Percentiles rank a stretch among this genome's conserved stretches.
Conservation (phyloP, 2,113 vertebrate species). For the Equus przewalskii region DNA sequence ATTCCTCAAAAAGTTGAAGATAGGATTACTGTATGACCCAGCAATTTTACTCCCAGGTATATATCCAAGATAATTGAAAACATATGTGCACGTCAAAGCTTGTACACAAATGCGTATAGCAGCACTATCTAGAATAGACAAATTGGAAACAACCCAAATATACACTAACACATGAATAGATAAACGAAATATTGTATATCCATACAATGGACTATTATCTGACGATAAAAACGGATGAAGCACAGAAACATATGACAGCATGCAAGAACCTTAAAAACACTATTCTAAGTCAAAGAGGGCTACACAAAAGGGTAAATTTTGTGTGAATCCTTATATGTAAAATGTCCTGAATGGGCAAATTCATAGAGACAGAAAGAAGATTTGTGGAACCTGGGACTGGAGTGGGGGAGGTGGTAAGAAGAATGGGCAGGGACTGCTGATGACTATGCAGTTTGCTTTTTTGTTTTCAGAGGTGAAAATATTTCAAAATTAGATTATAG, state of each 20-base stretch:
- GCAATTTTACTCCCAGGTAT: neutral
- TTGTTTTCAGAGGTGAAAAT: neutral
- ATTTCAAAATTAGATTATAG: neutral
- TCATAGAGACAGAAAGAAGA: neutral
- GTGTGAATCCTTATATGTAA: neutral
- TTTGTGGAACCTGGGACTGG: neutral
- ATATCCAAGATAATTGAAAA: neutral
- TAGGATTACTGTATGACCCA: neutral
- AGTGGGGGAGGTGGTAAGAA: too few species aligned
- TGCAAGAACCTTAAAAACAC: neutral
- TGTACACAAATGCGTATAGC: neutral
- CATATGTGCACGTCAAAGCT: neutral
- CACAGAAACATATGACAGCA: neutral
- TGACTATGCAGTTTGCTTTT: neutral
- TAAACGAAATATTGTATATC: neutral
- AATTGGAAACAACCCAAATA: neutral
- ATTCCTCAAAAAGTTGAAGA: neutral
- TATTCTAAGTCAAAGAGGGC: neutral
- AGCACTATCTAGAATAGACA: neutral
- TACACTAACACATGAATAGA: neutral
- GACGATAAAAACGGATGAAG: neutral
- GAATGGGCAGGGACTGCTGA: neutral
- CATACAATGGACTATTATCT: neutral
- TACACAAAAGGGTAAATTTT: neutral
- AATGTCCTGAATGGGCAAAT: neutral